Percentiles rank a stretch among this genome's conserved stretches.
phyloP scores from a whole-genome alignment of 2,888 invertebrate species.

The Osedax frankpressi region DNA sequence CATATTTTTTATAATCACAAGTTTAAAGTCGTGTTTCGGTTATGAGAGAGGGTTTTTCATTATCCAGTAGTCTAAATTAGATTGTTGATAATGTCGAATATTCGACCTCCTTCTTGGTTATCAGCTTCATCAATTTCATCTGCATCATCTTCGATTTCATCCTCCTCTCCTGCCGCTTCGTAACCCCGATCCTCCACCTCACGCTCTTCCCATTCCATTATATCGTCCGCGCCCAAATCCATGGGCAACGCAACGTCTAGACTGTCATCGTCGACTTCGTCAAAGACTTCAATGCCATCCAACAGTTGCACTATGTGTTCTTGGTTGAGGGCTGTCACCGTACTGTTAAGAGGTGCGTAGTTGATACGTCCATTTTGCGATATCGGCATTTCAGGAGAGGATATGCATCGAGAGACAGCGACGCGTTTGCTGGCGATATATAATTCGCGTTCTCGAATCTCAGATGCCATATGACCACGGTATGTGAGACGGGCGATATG shows the following conservation, averaged over 20 bases:
- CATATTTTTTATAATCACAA: too few relatives aligned
- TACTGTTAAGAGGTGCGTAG: too few relatives aligned
- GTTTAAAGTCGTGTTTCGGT: neutral
- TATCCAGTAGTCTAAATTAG: neutral
- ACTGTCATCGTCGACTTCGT: constrained; percentile 18
- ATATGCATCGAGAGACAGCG: too few relatives aligned
- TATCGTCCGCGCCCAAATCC: neutral
- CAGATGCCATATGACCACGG: too few relatives aligned
- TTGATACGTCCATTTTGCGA: too few relatives aligned
- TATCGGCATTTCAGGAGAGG: too few relatives aligned
- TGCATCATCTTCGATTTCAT: neutral
- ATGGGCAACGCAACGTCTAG: neutral
- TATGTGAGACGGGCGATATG: too few relatives aligned
- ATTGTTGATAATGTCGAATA: neutral
- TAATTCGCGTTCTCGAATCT: too few relatives aligned
- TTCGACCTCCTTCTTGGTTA: neutral
- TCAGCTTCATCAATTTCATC: neutral
- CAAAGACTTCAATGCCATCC: too few relatives aligned
- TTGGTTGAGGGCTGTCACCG: too few relatives aligned
- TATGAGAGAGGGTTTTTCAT: neutral
- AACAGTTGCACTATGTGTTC: too few relatives aligned
- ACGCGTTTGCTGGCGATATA: too few relatives aligned
- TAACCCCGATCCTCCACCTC: neutral
- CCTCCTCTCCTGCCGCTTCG: constrained; percentile 1
- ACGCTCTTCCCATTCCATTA: neutral